Percentiles rank a stretch among this genome's conserved stretches.
Conservation (phyloP, 2,797 vertebrate genomes). For the Cheirogaleus major region DNA sequence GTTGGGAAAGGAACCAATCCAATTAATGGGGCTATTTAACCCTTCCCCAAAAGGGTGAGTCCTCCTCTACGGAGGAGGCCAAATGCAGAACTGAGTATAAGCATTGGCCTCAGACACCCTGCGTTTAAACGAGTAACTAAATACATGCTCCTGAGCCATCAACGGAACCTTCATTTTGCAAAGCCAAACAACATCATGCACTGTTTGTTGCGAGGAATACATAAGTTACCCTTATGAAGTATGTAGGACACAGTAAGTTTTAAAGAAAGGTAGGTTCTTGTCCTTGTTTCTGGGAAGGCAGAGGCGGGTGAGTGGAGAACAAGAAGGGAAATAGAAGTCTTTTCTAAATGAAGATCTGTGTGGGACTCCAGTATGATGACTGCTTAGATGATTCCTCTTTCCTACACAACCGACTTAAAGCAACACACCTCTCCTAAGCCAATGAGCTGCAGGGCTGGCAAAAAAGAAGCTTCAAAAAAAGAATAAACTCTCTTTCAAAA, state of each 20-base stretch:
- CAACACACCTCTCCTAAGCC: not conserved
- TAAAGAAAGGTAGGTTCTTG: not conserved
- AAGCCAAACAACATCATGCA: rapidly evolving
- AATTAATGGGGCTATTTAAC: slow-evolving; percentile 32
- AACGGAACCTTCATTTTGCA: not conserved
- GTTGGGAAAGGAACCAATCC: not conserved
- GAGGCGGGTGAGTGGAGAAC: not conserved
- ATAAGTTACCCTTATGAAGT: not conserved
- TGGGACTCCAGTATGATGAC: not conserved
- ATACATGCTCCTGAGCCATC: not conserved
- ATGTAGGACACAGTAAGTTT: not conserved
- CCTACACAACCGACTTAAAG: not conserved
- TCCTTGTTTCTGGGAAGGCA: not conserved
- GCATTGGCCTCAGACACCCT: not conserved
- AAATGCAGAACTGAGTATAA: not conserved
- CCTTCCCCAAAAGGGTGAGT: not conserved
- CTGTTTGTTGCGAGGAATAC: not conserved
- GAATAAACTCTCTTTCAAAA: not conserved
- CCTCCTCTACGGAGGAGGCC: not conserved
- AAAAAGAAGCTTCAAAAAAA: not conserved
- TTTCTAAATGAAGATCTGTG: not conserved
- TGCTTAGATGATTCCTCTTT: not conserved
- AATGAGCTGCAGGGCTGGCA: not conserved
- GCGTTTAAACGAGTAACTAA: not conserved
- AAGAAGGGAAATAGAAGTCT: not conserved